Conservation (phyloP, 2,888 invertebrate genomes). For the Pseudanteris insignis region DNA sequence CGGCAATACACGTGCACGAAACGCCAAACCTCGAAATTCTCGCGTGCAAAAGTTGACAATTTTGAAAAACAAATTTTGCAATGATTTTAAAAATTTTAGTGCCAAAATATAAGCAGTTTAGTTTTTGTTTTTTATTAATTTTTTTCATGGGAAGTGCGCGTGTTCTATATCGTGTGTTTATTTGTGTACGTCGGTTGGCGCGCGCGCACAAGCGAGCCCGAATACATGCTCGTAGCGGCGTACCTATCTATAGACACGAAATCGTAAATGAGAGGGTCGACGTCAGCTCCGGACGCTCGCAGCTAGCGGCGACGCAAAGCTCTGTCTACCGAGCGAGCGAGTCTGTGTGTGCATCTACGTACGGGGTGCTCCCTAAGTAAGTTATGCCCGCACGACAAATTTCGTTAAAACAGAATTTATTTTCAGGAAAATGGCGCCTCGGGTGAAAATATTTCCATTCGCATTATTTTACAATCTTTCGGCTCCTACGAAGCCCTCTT, state of each 20-base stretch:
- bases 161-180: too few relatives aligned
- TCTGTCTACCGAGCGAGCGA: constrained; percentile 65
- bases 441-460: constrained; percentile 43
- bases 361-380: constrained; percentile 58
- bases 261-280: constrained; percentile 67
- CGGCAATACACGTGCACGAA: too few relatives aligned
- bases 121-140: too few relatives aligned
- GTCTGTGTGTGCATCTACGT: constrained; percentile 58
- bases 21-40: too few relatives aligned
- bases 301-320: constrained; percentile 67
- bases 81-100: too few relatives aligned
- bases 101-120: too few relatives aligned
- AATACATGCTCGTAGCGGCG: constrained; percentile 49
- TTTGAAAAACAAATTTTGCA: too few relatives aligned
- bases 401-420: constrained; percentile 44
- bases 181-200: too few relatives aligned
- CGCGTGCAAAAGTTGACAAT: too few relatives aligned
- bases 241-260: constrained; percentile 66
- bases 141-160: too few relatives aligned
- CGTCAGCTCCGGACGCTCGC: constrained; percentile 63
- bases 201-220: background rate
- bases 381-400: constrained; percentile 43
- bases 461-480: constrained; percentile 42
- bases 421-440: constrained; percentile 41
- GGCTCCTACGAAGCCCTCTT: constrained; percentile 18